phyloP scores from a whole-genome alignment of 2,797 vertebrate species.

The Falco biarmicus region DNA sequence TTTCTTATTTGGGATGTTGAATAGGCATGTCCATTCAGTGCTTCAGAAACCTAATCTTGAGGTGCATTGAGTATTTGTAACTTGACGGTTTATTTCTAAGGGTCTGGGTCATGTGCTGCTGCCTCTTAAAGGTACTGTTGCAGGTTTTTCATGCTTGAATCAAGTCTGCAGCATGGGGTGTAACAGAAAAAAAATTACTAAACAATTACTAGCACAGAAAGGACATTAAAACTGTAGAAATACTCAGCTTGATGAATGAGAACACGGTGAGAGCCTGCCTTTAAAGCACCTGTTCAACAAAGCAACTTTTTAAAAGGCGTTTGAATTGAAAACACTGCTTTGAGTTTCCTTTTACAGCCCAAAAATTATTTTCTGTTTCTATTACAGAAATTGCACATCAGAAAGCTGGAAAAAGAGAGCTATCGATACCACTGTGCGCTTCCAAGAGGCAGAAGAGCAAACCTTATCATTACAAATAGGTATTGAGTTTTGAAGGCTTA shows the following conservation, averaged over 20 bases:
- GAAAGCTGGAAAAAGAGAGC: constrained; percentile 85
- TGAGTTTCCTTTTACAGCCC: not conserved
- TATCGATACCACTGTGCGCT: constrained; percentile 82
- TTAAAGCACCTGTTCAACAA: not conserved
- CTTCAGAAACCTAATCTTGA: not conserved
- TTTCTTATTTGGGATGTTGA: not conserved
- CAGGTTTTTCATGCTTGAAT: not conserved
- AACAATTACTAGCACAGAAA: not conserved
- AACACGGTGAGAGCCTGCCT: not conserved
- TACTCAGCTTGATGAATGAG: not conserved
- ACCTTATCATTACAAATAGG: constrained; percentile 91
- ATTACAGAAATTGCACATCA: constrained; percentile 86
- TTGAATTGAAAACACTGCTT: not conserved
- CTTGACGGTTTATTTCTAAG: not conserved
- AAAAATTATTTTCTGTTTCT: not conserved
- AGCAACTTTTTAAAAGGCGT: not conserved
- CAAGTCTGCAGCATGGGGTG: not conserved
- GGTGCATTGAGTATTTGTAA: not conserved
- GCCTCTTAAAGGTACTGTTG: not conserved
- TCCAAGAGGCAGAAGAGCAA: constrained; percentile 81
- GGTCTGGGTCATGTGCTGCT: not conserved
- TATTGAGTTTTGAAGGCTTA: constrained; percentile 46
- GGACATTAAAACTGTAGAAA: not conserved
- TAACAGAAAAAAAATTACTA: not conserved
- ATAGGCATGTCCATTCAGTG: not conserved